Percentiles rank a stretch among this genome's conserved stretches.
Conservation (phyloP, 2,113 vertebrate genomes). For the Nanorana parkeri region DNA sequence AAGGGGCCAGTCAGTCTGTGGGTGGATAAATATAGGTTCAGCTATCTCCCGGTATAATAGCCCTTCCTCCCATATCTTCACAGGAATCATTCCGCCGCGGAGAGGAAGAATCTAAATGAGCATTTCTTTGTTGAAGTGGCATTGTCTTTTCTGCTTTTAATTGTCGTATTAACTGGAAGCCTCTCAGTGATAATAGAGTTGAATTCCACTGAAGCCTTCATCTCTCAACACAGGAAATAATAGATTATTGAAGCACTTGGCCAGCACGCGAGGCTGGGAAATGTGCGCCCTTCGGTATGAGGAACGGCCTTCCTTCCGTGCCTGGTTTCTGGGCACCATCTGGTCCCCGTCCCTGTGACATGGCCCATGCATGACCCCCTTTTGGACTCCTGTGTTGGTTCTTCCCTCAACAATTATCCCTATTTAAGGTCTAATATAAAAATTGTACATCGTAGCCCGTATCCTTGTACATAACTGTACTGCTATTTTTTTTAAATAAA, state of each 20-base stretch:
- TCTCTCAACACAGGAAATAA: not conserved
- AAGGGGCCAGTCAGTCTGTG: constrained; percentile 15
- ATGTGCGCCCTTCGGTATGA: too few species aligned
- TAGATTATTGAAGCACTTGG: not conserved
- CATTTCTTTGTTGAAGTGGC: not conserved
- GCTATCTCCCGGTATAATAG: constrained; percentile 33
- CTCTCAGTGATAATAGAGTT: not conserved
- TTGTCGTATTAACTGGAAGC: constrained; percentile 19
- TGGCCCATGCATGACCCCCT: too few species aligned
- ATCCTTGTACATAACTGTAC: too few species aligned
- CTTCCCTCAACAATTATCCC: too few species aligned
- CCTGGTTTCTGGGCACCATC: too few species aligned
- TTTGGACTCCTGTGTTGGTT: too few species aligned
- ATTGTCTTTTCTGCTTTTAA: constrained; percentile 5
- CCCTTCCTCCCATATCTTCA: constrained; percentile 22
- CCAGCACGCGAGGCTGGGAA: too few species aligned
- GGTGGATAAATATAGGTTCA: constrained; percentile 30
- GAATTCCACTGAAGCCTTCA: not conserved
- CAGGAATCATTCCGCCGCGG: constrained; percentile 8
- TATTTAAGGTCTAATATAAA: too few species aligned
- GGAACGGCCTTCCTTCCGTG: too few species aligned
- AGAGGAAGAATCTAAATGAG: constrained; percentile 5
- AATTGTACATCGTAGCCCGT: too few species aligned
- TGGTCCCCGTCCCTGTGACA: too few species aligned
- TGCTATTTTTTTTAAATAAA: too few species aligned